phyloP scores from a whole-genome alignment of 2,113 vertebrate species.

The Acrocephalus kingi region DNA sequence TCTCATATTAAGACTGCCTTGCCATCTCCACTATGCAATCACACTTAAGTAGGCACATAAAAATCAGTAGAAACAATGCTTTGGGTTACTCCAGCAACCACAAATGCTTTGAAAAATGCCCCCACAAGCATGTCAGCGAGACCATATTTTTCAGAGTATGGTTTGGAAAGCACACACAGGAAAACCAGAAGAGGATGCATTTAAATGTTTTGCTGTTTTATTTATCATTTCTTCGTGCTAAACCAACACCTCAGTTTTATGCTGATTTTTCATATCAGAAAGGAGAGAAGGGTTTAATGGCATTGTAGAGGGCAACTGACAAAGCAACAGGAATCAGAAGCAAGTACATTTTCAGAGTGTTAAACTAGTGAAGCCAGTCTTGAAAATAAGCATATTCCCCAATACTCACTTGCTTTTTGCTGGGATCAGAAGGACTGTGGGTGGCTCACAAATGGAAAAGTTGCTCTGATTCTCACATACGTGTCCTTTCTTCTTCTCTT shows the following conservation, averaged over 20 bases:
- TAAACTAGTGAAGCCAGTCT: not conserved
- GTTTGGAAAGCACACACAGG: slow-evolving; percentile 25
- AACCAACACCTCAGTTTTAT: not conserved
- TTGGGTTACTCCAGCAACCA: slow-evolving; percentile 13
- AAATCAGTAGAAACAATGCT: slow-evolving; percentile 16
- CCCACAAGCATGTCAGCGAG: not conserved
- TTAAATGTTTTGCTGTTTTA: not conserved
- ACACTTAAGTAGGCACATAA: not conserved
- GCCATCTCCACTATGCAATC: not conserved
- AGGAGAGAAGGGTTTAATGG: not conserved
- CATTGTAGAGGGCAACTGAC: not conserved
- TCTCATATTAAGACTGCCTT: not conserved
- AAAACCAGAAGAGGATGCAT: slow-evolving; percentile 32
- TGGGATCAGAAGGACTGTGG: not conserved
- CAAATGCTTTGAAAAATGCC: not conserved
- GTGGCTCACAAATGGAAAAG: not conserved
- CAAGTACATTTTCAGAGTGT: not conserved
- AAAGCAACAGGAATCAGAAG: not conserved
- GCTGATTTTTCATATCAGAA: not conserved
- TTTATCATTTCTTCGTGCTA: not conserved
- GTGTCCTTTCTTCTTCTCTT: not conserved
- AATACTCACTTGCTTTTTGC: not conserved
- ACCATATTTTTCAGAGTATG: not conserved
- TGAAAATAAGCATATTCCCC: not conserved
- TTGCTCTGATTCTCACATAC: not conserved